phyloP scores from a whole-genome alignment of 2,888 invertebrate genomes.

The Odontocolon sp. region DNA sequence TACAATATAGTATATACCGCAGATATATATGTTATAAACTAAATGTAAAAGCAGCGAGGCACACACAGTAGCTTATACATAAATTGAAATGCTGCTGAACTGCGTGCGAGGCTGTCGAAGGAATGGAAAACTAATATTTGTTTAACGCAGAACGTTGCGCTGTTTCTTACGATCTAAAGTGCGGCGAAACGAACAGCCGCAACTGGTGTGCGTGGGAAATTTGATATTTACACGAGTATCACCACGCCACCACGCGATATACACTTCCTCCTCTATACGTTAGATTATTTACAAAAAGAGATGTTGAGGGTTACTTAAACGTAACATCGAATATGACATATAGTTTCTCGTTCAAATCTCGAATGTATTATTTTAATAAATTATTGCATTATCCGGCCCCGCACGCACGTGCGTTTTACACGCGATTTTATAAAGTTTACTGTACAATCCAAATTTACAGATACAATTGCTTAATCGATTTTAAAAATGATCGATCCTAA shows the following conservation, averaged over 20 bases:
- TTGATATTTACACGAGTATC: slow-evolving; percentile 48
- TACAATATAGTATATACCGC: slow-evolving; percentile 66
- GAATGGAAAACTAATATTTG: slow-evolving; percentile 72
- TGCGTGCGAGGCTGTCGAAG: slow-evolving; percentile 65
- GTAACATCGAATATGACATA: too few species aligned
- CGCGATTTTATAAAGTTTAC: slow-evolving; percentile 4
- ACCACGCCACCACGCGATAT: slow-evolving; percentile 5
- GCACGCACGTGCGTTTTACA: slow-evolving; percentile 15
- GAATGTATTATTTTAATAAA: slow-evolving; percentile 63
- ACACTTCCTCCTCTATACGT: slow-evolving; percentile 12
- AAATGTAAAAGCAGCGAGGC: slow-evolving; percentile 46
- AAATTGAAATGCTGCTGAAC: slow-evolving; percentile 35
- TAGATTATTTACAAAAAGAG: slow-evolving; percentile 46
- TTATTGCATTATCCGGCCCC: slow-evolving; percentile 73
- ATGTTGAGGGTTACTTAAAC: not conserved
- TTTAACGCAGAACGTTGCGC: slow-evolving; percentile 32
- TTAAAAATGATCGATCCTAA: too few species aligned
- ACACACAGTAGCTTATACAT: slow-evolving; percentile 12
- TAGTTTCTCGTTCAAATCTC: not conserved
- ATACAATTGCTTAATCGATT: not conserved
- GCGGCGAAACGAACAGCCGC: slow-evolving; percentile 4
- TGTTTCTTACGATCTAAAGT: slow-evolving; percentile 31
- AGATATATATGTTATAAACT: slow-evolving; percentile 25
- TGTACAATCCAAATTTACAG: slow-evolving; percentile 50
- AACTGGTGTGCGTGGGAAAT: slow-evolving; percentile 24